Evolutionary conservation across 1,140 invertebrate genomes (phyloP).

Genomic region (Tetragonula clypearis): DNA sequence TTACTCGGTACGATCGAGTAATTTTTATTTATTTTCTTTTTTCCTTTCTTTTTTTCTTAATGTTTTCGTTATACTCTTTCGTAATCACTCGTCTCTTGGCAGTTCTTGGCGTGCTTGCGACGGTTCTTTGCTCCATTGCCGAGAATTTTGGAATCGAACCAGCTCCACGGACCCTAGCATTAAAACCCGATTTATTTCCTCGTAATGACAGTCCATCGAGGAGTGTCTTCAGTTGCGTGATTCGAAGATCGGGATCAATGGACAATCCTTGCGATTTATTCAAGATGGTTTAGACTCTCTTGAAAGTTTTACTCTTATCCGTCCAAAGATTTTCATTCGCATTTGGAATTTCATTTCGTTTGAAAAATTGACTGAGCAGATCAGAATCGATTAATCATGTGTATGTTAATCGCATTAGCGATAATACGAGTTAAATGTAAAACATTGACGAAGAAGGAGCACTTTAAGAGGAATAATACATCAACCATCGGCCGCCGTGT

Average conservation of each 20-base stretch:
- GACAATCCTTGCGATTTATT: slow-evolving; percentile 7
- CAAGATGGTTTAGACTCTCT: not conserved
- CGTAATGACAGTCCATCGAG: slow-evolving; percentile 66
- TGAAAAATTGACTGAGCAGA: too few species aligned
- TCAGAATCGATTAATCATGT: not conserved
- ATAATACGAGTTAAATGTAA: not conserved
- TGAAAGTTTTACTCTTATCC: not conserved
- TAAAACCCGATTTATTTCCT: slow-evolving; percentile 68
- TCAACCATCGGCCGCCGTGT: slow-evolving; percentile 55
- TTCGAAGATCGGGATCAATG: slow-evolving; percentile 20
- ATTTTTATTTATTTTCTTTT: too few species aligned
- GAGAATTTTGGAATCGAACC: slow-evolving; percentile 63
- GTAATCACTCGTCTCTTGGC: not conserved
- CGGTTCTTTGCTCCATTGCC: slow-evolving; percentile 38
- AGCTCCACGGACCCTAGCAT: slow-evolving; percentile 64
- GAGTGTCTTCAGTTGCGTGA: not conserved
- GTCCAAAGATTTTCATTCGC: not conserved
- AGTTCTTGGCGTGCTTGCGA: not conserved
- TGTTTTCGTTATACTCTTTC: not conserved
- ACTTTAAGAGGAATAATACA: slow-evolving; percentile 40
- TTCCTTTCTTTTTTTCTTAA: not conserved
- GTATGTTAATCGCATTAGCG: not conserved
- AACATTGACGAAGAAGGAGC: slow-evolving; percentile 1
- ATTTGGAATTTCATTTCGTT: not conserved
- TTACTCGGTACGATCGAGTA: not conserved